Base-by-base conservation (phyloP, 2,113 vertebrate genomes). In the Pandion haliaetus region DNA sequence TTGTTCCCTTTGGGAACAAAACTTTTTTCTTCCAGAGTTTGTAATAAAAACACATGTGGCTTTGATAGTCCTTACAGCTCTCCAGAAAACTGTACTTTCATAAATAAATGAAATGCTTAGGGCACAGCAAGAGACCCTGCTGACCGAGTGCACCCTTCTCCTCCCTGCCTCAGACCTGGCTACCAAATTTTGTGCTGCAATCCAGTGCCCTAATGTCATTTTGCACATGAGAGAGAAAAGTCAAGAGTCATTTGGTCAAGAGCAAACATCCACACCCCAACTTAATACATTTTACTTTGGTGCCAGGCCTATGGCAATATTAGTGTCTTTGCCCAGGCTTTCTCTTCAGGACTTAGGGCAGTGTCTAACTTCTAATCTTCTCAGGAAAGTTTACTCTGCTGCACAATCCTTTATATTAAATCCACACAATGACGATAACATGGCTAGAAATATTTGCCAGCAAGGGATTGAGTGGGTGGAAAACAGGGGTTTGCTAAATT, bases 101-200 rank as follows among this genome's bases (percentile, higher is more conserved):
- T 59, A 96, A 97, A 97, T 94, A 97, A 97, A 95, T 83, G 23
- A 77, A 72, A 88, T 47, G n/a, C 15, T 63, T 42, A 38, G 17
- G 8, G 44, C 50, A 63, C 31, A 59, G 28, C 9, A 49, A 82
- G 40, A 70, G n/a, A 69, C 6, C 2, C 12, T 65, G 13, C 44
- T 49, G 49, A 40, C 15, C 36, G 17, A 44, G 18, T 8, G 31
- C 21, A 42, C 49, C 25, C 19, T 80, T 49, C 20, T 38, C 26
- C 47, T 66, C 8, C 20, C 19, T 54, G 17, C 58, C 45, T 82
- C 54, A 61, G 29, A 1, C 17, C 5, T 36, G 23, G 59, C 47
- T 84, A 42, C 18, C 42, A 38, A 54, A 40, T 61, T 76, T 20
- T 49, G 14, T 66, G 19, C 42, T 47, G 15, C 34, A 57, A n/a